Evolutionary conservation across 2,888 invertebrate species (phyloP), one percentile per base, ranked within the genome.

Genomic region (Megamerina dolium): DNA sequence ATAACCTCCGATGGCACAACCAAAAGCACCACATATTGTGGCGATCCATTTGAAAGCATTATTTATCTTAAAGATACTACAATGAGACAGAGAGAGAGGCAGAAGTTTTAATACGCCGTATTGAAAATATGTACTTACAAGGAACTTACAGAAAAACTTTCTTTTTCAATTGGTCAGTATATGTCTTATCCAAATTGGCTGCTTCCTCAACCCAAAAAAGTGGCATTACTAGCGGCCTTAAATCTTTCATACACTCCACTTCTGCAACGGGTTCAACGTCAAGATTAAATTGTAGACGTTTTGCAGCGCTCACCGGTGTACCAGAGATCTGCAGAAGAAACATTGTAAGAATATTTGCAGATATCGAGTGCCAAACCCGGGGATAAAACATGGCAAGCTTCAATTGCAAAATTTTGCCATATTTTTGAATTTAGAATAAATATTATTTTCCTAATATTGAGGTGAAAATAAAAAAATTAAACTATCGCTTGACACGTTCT

Each of bases 141-240:
- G n/a, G n/a, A 21, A 48, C 56, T 29, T 46, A 63, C 63, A 46
- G 38, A 43, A 58, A 61, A 23, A 62, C 51, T 36, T 55, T 55
- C n/a, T 52, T 48, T 18, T 56, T 49, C 14, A 64, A 37, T 29
- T 53, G 14, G 26, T 51, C 52, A 0, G 61, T 59, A 8, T 55
- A 44, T 3, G 41, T 36, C 19, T 52, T 51, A 21, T 55, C 48
- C 41, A 63, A 44, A 42, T 54, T 49, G 9, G 59, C 63, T 3
- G 82, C 80, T 79, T 88, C 87, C 59, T 87, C 85, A 1, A 87
- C 72, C 88, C 88, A 88, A 53, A 88, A 81, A 3, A 88, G 30
- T 0, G 88, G 87, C 30, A 81, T 70, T 1, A 85, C 64, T 1
- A 80, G 74, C 1, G 74, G 71, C 0, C 81, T 78, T 3, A 87